A percentile compares a stretch with the other conserved stretches of the same genome.
Evolutionary conservation across 2,888 invertebrate species (phyloP).

Genomic region (Spicauda simplicius): DNA sequence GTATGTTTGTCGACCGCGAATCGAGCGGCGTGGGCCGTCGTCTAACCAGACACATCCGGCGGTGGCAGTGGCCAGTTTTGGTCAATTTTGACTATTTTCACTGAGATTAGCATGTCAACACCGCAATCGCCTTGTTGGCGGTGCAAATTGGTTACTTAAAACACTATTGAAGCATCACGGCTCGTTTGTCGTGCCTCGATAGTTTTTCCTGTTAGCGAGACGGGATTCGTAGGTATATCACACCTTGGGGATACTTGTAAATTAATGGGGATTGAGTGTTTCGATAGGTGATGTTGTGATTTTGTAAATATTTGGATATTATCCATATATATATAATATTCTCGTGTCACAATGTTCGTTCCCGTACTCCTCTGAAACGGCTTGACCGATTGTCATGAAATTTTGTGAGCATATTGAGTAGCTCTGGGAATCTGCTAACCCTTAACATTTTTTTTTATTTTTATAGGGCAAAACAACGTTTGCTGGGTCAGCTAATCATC

Average conservation of each 20-base stretch:
- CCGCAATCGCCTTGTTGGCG: slow-evolving; percentile 24
- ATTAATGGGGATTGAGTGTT: not conserved
- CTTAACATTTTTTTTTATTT: too few species aligned
- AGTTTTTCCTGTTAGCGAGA: not conserved
- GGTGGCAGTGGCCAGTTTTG: slow-evolving; percentile 28
- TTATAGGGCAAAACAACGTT: too few species aligned
- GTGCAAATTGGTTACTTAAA: slow-evolving; percentile 36
- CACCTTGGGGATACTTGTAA: not conserved
- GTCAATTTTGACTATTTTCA: slow-evolving; percentile 28
- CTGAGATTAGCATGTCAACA: slow-evolving; percentile 32
- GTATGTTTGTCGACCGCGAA: slow-evolving; percentile 38
- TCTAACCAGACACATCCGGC: slow-evolving; percentile 47
- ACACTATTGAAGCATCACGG: slow-evolving; percentile 28
- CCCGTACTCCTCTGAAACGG: too few species aligned
- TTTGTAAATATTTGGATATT: too few species aligned
- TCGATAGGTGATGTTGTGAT: too few species aligned
- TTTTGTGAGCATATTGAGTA: too few species aligned
- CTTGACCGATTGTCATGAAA: too few species aligned
- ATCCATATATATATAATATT: too few species aligned
- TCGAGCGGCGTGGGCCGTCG: slow-evolving; percentile 39
- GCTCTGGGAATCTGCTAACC: too few species aligned
- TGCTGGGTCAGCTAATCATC: too few species aligned
- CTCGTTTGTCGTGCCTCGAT: slow-evolving; percentile 14
- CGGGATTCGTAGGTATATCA: not conserved
- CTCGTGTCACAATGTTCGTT: too few species aligned